Conservation (phyloP, 1,140 invertebrate species). For the Leptestheria dahalacensis region DNA sequence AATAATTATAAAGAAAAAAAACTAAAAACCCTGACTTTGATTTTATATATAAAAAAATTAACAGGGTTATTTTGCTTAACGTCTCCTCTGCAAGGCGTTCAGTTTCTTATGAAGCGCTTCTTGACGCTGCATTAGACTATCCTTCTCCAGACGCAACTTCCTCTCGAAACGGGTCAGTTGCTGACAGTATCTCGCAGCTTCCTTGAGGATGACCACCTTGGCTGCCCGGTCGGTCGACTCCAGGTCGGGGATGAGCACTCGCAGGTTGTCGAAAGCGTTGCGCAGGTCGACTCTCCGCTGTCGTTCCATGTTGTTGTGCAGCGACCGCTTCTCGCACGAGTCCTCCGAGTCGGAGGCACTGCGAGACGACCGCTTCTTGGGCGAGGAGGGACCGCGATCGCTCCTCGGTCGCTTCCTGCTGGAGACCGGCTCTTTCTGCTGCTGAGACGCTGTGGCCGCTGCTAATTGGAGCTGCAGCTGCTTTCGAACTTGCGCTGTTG, state of each 20-base stretch:
- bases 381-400: slow-evolving; percentile 23
- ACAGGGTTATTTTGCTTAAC: slow-evolving; percentile 1
- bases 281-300: slow-evolving; percentile 68
- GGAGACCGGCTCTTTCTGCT: slow-evolving; percentile 7
- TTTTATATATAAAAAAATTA: not conserved
- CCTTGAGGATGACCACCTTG: slow-evolving; percentile 68
- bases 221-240: slow-evolving; percentile 59
- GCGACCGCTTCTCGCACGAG: slow-evolving; percentile 51
- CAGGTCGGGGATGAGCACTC: slow-evolving; percentile 58
- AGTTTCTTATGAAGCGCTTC: slow-evolving; percentile 30
- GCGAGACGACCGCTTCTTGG: slow-evolving; percentile 14
- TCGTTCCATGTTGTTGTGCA: slow-evolving; percentile 82
- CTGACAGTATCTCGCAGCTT: slow-evolving; percentile 54
- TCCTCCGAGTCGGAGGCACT: slow-evolving; percentile 38
- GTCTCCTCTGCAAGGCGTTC: slow-evolving; percentile 11
- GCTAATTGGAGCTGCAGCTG: slow-evolving; percentile 37
- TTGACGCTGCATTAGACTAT: slow-evolving; percentile 39
- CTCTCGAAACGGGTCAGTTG: slow-evolving; percentile 41
- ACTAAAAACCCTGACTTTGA: no score
- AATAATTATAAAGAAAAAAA: not conserved
- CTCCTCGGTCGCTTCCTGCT: slow-evolving; percentile 24
- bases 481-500: slow-evolving; percentile 41
- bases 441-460: slow-evolving; percentile 16
- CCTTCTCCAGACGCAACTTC: slow-evolving; percentile 28
- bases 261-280: slow-evolving; percentile 62